A percentile compares a stretch with the other conserved stretches of the same genome.
These are phyloP conservation scores for Urophycis tenuis DNA, from an alignment of 2,797 vertebrate species.

Conservation along the genomic window DNA sequence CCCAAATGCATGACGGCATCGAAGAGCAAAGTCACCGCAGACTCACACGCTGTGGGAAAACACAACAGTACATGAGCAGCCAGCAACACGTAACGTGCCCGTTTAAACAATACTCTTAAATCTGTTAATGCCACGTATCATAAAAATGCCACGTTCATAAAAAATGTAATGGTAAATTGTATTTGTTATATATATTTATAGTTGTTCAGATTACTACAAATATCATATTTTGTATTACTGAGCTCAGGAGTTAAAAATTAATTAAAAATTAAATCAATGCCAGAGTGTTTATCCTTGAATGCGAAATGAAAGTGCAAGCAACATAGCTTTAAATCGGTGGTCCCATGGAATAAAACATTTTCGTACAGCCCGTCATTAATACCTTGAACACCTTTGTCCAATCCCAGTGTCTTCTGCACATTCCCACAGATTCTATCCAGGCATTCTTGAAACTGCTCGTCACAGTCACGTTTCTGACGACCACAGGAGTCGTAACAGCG, in stretches of 20 bases:
- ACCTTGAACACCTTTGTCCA: conserved; percentile 86
- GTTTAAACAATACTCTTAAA: neutral
- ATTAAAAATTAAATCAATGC: neutral
- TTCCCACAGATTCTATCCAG: conserved; percentile 88
- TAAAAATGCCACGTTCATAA: too few species aligned
- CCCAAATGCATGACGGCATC: conserved; percentile 93
- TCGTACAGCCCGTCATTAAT: conserved; percentile 28
- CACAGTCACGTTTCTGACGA: conserved; percentile 84
- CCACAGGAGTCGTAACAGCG: conserved; percentile 93
- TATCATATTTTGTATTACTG: neutral
- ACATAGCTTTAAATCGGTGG: neutral
- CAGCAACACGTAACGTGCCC: neutral
- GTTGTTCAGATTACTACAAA: neutral
- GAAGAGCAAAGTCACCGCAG: conserved; percentile 84
- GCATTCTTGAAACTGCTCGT: conserved; percentile 86
- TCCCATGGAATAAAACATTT: too few species aligned
- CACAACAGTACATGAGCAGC: neutral
- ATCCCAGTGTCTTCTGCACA: conserved; percentile 84
- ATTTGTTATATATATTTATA: neutral
- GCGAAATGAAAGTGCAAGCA: too few species aligned
- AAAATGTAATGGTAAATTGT: neutral
- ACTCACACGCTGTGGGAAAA: conserved; percentile 81
- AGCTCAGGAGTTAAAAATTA: too few species aligned
- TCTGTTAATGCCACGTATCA: neutral
- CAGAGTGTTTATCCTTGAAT: neutral